phyloP scores from a whole-genome alignment of 2,797 vertebrate genomes.

The Anisognathus igniventris region DNA sequence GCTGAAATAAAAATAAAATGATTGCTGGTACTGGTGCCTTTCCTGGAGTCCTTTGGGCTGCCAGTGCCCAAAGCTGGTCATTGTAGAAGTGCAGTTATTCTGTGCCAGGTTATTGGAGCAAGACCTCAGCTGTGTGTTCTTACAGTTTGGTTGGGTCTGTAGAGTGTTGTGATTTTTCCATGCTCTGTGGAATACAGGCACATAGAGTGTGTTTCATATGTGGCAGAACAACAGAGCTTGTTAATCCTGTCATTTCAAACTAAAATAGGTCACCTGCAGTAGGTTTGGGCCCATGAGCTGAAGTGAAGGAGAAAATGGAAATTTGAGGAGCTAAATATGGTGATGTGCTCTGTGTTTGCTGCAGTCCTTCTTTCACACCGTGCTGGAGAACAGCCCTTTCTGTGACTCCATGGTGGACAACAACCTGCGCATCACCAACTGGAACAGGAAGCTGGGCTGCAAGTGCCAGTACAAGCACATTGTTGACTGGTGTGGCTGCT shows the following conservation, averaged over 20 bases:
- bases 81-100: background rate
- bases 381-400: slow-evolving; percentile 84
- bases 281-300: background rate
- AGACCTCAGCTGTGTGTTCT: background rate
- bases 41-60: background rate
- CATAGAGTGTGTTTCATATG: background rate
- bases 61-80: background rate
- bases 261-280: background rate
- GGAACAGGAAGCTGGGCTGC: slow-evolving; percentile 92
- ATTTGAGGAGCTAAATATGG: background rate
- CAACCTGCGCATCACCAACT: slow-evolving; percentile 92
- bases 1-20: background rate
- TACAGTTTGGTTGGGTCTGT: background rate
- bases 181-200: background rate
- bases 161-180: background rate
- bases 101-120: background rate
- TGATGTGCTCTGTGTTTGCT: background rate
- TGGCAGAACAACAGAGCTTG: background rate
- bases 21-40: background rate
- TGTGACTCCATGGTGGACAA: slow-evolving; percentile 90
- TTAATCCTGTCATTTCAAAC: background rate
- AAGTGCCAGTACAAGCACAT: slow-evolving; percentile 96
- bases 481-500: slow-evolving; percentile 95
- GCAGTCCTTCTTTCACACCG: slow-evolving; percentile 81
- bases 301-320: background rate